These are phyloP conservation scores for Rhimphoctona megacephalus DNA, from an alignment of 2,888 invertebrate genomes.

Conservation along the genomic window DNA sequence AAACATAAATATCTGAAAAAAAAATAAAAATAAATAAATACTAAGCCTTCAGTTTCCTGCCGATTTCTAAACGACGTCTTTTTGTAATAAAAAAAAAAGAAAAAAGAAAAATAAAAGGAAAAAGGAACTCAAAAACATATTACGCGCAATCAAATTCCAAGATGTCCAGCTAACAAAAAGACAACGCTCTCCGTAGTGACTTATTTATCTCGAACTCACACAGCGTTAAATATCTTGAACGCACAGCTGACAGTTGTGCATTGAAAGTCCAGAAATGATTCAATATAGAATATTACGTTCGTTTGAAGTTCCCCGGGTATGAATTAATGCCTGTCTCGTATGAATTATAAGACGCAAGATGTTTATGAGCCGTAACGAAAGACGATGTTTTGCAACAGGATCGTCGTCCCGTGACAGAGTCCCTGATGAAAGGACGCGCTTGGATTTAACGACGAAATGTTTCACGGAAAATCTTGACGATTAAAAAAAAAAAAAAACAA, in stretches of 20 bases:
- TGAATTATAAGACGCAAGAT: constrained; percentile 53
- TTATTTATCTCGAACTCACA: not conserved
- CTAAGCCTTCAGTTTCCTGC: no score
- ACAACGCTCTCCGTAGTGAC: not conserved
- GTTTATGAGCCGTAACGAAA: constrained; percentile 56
- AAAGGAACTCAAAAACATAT: not conserved
- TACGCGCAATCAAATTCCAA: not conserved
- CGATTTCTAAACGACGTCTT: no score
- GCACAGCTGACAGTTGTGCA: constrained; percentile 20
- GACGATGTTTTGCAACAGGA: constrained; percentile 25
- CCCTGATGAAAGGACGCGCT: constrained; percentile 7
- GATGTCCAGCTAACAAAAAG: not conserved
- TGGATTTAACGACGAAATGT: not conserved
- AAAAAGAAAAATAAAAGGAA: not conserved
- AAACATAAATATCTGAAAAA: not conserved
- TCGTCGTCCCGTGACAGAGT: constrained; percentile 18
- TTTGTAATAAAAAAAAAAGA: no score
- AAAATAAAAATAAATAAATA: not conserved
- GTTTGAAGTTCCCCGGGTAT: constrained; percentile 55
- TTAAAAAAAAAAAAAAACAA: not conserved
- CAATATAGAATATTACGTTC: constrained; percentile 35
- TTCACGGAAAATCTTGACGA: constrained; percentile 23
- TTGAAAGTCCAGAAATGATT: constrained; percentile 37
- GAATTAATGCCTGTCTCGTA: constrained; percentile 42
- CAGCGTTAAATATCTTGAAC: not conserved